Evolutionary conservation across 2,888 invertebrate genomes (phyloP).

Genomic region (Clepsis dumicolana): DNA sequence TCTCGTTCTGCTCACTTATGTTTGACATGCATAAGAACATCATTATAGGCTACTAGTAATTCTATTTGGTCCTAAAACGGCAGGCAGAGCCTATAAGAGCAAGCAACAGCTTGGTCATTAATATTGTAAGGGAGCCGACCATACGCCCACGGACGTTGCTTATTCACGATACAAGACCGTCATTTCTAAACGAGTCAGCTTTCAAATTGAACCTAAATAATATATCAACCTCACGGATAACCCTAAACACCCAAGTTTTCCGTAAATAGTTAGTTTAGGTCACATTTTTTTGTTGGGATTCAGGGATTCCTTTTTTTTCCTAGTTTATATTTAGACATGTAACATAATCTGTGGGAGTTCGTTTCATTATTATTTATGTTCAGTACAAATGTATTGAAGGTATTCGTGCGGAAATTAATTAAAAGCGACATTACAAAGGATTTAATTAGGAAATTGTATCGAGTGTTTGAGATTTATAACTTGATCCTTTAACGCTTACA

Average conservation of each 20-base stretch:
- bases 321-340: neutral
- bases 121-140: slow-evolving; percentile 66
- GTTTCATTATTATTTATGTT: neutral
- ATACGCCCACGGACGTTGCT: slow-evolving; percentile 61
- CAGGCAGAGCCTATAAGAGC: slow-evolving; percentile 46
- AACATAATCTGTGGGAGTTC: neutral
- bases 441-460: neutral
- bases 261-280: slow-evolving; percentile 24
- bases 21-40: neutral
- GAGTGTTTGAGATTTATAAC: neutral
- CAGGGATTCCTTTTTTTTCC: slow-evolving; percentile 10
- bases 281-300: slow-evolving; percentile 10
- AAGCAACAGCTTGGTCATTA: slow-evolving; percentile 62
- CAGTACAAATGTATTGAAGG: too few relatives aligned
- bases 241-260: slow-evolving; percentile 67
- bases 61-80: slow-evolving; percentile 8
- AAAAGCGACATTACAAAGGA: too few relatives aligned
- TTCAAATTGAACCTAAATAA: slow-evolving; percentile 80
- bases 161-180: slow-evolving; percentile 73
- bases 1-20: neutral
- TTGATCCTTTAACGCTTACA: neutral
- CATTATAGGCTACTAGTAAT: neutral
- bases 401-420: too few relatives aligned
- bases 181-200: slow-evolving; percentile 71
- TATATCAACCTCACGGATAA: slow-evolving; percentile 60